Percentiles rank a stretch among this genome's conserved stretches.
phyloP scores from a whole-genome alignment of 2,797 vertebrate species.

The Tympanoctomys barrerae region DNA sequence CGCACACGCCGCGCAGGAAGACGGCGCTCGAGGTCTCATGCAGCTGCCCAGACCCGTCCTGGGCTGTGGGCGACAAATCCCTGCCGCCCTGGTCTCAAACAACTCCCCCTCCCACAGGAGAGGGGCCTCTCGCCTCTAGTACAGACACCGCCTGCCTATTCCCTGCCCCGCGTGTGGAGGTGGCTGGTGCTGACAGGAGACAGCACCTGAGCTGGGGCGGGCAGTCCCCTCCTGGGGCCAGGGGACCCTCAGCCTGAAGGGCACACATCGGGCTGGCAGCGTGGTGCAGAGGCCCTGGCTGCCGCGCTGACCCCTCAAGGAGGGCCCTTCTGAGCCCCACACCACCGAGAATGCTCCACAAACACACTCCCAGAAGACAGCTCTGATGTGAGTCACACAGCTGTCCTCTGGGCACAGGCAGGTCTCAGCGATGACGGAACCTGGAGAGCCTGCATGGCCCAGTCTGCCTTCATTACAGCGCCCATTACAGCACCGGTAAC shows the following conservation, averaged over 20 bases:
- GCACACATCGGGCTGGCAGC: rapidly evolving
- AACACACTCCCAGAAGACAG: neutral
- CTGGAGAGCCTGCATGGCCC: constrained; percentile 13
- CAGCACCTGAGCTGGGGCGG: too few species aligned
- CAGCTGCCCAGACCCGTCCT: neutral
- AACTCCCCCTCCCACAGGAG: neutral
- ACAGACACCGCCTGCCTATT: neutral
- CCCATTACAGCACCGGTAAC: neutral
- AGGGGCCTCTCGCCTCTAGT: neutral
- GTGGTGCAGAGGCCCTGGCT: neutral
- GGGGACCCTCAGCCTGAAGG: neutral
- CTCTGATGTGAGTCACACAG: neutral
- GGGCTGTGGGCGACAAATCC: rapidly evolving
- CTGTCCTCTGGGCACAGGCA: neutral
- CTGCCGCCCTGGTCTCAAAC: neutral
- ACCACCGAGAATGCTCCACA: neutral
- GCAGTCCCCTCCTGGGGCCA: neutral
- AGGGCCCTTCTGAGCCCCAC: neutral
- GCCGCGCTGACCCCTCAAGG: neutral
- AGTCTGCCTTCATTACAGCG: neutral
- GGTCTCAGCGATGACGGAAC: constrained; percentile 54
- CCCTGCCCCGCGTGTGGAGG: neutral
- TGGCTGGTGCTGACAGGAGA: neutral
- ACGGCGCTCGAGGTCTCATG: neutral
- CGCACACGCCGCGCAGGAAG: neutral